Conservation (phyloP, 2,113 vertebrate species). For the Rhagologus leucostigma region DNA sequence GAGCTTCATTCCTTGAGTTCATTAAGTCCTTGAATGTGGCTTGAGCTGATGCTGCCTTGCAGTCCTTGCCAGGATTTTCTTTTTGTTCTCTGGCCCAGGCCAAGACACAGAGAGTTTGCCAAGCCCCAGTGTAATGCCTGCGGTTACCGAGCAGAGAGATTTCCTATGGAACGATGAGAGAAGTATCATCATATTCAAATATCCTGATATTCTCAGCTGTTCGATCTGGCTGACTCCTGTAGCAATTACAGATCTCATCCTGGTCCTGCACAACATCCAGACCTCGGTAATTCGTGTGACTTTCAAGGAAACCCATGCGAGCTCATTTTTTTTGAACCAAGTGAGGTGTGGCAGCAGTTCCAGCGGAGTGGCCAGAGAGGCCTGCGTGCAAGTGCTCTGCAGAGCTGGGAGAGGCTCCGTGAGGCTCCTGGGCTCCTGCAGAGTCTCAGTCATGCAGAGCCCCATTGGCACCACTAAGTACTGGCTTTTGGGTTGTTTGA, state of each 20-base stretch:
- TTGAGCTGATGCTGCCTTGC: not conserved
- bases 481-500: not conserved
- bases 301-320: not conserved
- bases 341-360: not conserved
- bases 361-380: accelerated
- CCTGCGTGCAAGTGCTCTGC: not conserved
- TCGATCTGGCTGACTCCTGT: not conserved
- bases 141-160: accelerated
- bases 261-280: not conserved
- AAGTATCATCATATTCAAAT: not conserved
- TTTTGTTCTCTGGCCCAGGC: not conserved
- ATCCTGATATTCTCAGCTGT: not conserved
- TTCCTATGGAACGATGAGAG: not conserved
- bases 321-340: not conserved
- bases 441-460: not conserved
- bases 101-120: not conserved
- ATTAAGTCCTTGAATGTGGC: not conserved
- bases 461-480: not conserved
- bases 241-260: not conserved
- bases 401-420: not conserved
- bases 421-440: not conserved
- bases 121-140: accelerated
- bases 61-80: slow-evolving; percentile 6
- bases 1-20: slow-evolving; percentile 7
- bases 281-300: not conserved